Conservation (phyloP, 1,140 invertebrate genomes). For the Drosophila gunungcola region DNA sequence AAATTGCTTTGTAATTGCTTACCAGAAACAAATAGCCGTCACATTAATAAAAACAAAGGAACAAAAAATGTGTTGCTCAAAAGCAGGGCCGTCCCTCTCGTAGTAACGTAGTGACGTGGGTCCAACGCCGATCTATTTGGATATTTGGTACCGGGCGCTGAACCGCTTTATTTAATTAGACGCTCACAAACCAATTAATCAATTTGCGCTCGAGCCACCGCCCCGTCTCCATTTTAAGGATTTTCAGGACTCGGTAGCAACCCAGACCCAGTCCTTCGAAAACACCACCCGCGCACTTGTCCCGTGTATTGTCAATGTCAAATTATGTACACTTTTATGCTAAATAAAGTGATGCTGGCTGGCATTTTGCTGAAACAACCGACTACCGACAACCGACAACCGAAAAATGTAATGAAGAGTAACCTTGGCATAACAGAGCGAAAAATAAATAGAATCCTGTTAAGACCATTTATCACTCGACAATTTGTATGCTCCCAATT, state of each 20-base stretch:
- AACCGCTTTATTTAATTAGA: slow-evolving; percentile 82
- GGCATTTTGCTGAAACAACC: slow-evolving; percentile 10
- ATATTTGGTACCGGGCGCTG: slow-evolving; percentile 41
- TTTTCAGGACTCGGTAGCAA: not conserved
- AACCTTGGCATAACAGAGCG: slow-evolving; percentile 32
- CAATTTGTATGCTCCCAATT: slow-evolving; percentile 66
- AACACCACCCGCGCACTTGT: slow-evolving; percentile 17
- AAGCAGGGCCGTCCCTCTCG: not conserved
- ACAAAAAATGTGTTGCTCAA: slow-evolving; percentile 63
- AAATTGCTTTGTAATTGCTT: slow-evolving; percentile 83
- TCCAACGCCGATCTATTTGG: slow-evolving; percentile 63
- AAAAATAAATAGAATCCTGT: slow-evolving; percentile 73
- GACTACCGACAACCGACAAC: not conserved
- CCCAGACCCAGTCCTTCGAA: no score
- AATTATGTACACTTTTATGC: slow-evolving; percentile 80
- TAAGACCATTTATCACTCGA: slow-evolving; percentile 81
- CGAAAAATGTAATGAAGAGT: slow-evolving; percentile 53
- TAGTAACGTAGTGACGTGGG: slow-evolving; percentile 53
- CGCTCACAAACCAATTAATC: slow-evolving; percentile 83
- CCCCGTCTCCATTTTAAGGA: not conserved
- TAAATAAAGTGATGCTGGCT: slow-evolving; percentile 68
- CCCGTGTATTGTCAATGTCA: slow-evolving; percentile 72
- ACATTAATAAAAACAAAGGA: slow-evolving; percentile 78
- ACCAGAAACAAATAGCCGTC: slow-evolving; percentile 82
- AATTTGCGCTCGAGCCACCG: slow-evolving; percentile 47